Base-by-base conservation (phyloP, 2,797 vertebrate genomes). In the Melanotaenia nigrans region DNA sequence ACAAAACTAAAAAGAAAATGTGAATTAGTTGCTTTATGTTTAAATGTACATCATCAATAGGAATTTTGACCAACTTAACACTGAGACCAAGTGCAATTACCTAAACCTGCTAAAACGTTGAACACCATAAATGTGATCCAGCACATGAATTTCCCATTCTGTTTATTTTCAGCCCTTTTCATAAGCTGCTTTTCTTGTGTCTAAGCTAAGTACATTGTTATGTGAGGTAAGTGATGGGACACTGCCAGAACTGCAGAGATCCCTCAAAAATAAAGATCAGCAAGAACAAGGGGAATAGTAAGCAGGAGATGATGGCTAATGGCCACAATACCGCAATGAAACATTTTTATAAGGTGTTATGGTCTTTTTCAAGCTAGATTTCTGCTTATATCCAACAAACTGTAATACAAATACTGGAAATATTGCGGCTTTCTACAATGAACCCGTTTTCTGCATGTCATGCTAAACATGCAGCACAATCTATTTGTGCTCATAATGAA, bases 401-500 rank as follows among this genome's bases (percentile, higher is more conserved):
- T 3, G 22, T 57, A 18, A 45, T n/a, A 18, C 11, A 49, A 25
- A 64, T 13, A 8, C 28, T 42, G 61, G n/a, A 9, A n/a, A 24
- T 14, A 22, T 11, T 25, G 28, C 63, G 61, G 61, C 59, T 64
- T 61, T 77, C 62, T 75, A 3, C 49, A 47, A 63, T 47, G 54
- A 77, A 67, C 32, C 45, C 47, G 71, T 76, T 81, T 54, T 67
- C 71, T 25, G 47, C 24, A 22, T 73, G 47, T 68, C 65, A n/a
- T 2, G 49, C 51, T 56, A 32, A 20, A 3, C 59, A 62, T 67
- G 68, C 75, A 53, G 73, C 3, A 73, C 81, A 82, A 65, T 86
- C 75, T 82, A 20, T 81, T 85, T 80, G 71, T 69, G 71, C 62
- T 65, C 28, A 8, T 87, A 88, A 86, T 88, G 70, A 83, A 87